phyloP scores from a whole-genome alignment of 2,888 invertebrate genomes.

The Isoperla grammatica region DNA sequence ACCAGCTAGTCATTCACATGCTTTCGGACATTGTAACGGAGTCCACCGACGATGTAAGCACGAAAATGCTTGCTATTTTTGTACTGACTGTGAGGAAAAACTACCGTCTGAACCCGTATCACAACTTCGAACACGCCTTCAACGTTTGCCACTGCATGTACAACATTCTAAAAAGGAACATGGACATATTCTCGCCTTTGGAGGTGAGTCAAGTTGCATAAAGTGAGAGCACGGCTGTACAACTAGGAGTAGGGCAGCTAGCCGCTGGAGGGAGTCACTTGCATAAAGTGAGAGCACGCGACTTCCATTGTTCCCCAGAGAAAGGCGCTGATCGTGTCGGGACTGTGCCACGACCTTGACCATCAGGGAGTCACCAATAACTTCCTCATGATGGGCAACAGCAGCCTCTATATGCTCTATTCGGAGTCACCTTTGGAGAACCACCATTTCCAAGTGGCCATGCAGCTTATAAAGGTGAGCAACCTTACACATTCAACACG shows the following conservation, averaged over 20 bases:
- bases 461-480: slow-evolving; percentile 51
- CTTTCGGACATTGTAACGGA: slow-evolving; percentile 47
- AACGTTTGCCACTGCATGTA: slow-evolving; percentile 57
- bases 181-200: slow-evolving; percentile 45
- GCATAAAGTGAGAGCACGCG: too few species aligned
- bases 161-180: slow-evolving; percentile 48
- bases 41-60: slow-evolving; percentile 40
- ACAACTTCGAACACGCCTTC: slow-evolving; percentile 59
- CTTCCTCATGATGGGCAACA: slow-evolving; percentile 50
- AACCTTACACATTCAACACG: slow-evolving; percentile 2
- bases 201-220: slow-evolving; percentile 48
- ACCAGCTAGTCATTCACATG: slow-evolving; percentile 51
- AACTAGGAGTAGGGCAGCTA: too few species aligned
- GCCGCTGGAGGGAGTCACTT: too few species aligned
- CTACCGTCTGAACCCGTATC: slow-evolving; percentile 54
- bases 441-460: slow-evolving; percentile 54
- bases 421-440: slow-evolving; percentile 53
- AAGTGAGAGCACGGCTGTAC: too few species aligned
- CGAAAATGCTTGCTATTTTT: slow-evolving; percentile 39
- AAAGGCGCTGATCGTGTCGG: slow-evolving; percentile 49
- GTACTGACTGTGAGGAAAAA: slow-evolving; percentile 46
- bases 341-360: slow-evolving; percentile 58
- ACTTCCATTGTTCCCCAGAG: too few species aligned
- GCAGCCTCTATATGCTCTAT: slow-evolving; percentile 52
- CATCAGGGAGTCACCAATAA: slow-evolving; percentile 59